Base-by-base conservation (phyloP, 2,888 invertebrate species). In the Liopterus haemorrhoidalis region DNA sequence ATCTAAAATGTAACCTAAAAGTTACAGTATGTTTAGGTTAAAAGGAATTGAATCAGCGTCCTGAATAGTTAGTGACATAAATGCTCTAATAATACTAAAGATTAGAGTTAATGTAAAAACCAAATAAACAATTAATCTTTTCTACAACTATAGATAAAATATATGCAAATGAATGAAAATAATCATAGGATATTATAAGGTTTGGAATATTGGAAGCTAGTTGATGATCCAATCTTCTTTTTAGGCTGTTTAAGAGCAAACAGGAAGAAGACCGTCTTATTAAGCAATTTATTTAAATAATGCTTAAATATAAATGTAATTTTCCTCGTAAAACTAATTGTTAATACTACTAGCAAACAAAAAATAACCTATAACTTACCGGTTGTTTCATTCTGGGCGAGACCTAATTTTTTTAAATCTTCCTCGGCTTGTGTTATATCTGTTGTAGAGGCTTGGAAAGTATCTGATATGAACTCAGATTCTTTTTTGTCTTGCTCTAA, bases 381-480 rank as follows among this genome's bases (percentile, higher is more conserved):
- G 67, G 70, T 68, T 41, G 68, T 57, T 59, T 69, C 70, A 51
- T 72, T 65, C 57, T 70, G 65, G 50, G 64, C 69, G 60, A 73
- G 65, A 42, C 77, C 79, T 54, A 86, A 72, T 66, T 79, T 80
- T 68, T 81, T 77, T 79, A 86, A 82, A 59, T 82, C 83, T 61
- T 83, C 81, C 60, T 79, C 78, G 50, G 82, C 82, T 67, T 85
- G 82, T 60, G 79, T 79, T 61, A 82, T 70, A 63, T 82, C 82
- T 58, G 74, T 74, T 56, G 72, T 74, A 58, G 75, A 74, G 53
- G 76, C 75, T 67, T 79, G 77, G 69, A 82, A 80, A 60, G 79
- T 75, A 67, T 86, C 85, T 59, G 85, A 85, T 58, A 85, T 78
- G 73, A 86, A 85, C 69, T 86, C 86, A 61, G 81, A 78, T 63